These are phyloP conservation scores for Rhabdomys dilectus DNA, from an alignment of 2,113 vertebrate species.

Conservation along the genomic window DNA sequence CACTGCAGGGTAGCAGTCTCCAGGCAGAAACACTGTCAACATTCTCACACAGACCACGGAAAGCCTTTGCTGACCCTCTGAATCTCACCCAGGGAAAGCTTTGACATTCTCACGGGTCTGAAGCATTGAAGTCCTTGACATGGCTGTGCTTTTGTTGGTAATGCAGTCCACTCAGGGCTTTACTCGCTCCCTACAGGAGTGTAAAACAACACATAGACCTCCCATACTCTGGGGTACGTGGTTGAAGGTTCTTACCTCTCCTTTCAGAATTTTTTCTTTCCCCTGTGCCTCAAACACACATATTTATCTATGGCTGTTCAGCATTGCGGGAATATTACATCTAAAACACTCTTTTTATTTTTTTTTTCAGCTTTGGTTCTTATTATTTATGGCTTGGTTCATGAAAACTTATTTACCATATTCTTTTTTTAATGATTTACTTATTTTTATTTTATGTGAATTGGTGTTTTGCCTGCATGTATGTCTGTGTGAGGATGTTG, in stretches of 20 bases:
- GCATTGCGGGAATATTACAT: background rate
- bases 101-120: background rate
- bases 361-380: background rate
- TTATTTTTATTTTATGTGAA: background rate
- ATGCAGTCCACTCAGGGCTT: background rate
- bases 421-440: background rate
- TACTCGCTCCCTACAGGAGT: no score
- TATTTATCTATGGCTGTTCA: background rate
- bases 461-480: background rate
- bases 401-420: conserved; percentile 8
- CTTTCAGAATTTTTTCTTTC: background rate
- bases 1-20: background rate
- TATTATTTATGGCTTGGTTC: conserved; percentile 11
- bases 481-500: background rate
- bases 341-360: background rate
- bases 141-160: background rate
- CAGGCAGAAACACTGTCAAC: background rate
- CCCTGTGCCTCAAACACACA: no score
- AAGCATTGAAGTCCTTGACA: background rate
- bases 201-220: background rate
- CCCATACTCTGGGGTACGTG: background rate
- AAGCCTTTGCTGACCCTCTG: background rate
- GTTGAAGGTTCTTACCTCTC: background rate
- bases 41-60: background rate
- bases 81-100: background rate